These are phyloP conservation scores for Nannospalax galili DNA, from an alignment of 2,113 vertebrate species.

Conservation along the genomic window DNA sequence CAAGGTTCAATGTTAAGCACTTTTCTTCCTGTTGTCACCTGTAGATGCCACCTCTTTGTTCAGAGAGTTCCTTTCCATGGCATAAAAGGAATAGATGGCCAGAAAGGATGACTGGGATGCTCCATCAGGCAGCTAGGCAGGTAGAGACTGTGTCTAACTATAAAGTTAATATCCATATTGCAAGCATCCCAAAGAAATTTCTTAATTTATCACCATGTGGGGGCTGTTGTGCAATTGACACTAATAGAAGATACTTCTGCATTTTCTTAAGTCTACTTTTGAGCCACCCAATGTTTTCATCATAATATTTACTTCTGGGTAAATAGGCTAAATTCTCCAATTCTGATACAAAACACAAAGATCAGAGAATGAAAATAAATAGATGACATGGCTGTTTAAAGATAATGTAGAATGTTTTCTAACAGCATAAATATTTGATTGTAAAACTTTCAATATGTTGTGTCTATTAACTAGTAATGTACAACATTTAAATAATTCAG, in stretches of 20 bases:
- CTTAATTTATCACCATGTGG: conserved; percentile 66
- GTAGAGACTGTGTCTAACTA: conserved; percentile 40
- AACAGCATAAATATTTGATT: conserved; percentile 88
- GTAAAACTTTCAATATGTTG: conserved; percentile 84
- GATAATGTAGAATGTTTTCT: conserved; percentile 87
- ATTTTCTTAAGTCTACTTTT: conserved; percentile 84
- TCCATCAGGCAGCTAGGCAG: not conserved
- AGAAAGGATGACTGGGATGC: not conserved
- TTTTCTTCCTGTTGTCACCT: not conserved
- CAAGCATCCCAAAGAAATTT: conserved; percentile 59
- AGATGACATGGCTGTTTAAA: conserved; percentile 89
- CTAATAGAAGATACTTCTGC: conserved; percentile 79
- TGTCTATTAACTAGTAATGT: conserved; percentile 83
- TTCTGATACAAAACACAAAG: conserved; percentile 85
- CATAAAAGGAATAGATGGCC: not conserved
- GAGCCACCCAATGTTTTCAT: conserved; percentile 84
- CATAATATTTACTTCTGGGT: conserved; percentile 90
- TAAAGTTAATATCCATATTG: conserved; percentile 62
- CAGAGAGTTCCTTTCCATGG: not conserved
- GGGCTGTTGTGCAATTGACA: conserved; percentile 83
- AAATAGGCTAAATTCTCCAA: conserved; percentile 86
- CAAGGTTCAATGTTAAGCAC: not conserved
- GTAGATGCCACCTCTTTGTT: not conserved
- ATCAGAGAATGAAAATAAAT: conserved; percentile 87
- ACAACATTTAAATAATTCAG: conserved; percentile 73